Conservation (phyloP, 2,888 invertebrate genomes). For the Leptinotarsa juncta region DNA sequence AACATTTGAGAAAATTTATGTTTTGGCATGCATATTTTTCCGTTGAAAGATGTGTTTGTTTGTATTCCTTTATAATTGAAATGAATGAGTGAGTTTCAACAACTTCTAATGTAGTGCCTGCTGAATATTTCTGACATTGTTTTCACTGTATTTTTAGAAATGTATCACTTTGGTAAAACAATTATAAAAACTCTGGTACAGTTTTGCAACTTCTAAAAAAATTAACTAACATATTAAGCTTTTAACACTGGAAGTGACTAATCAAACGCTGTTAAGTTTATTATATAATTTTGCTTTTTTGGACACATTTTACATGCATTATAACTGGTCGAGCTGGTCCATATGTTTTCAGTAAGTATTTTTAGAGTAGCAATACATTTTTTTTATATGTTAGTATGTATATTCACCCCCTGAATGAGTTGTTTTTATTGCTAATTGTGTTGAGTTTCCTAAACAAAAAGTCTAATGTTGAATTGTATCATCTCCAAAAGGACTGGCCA, state of each 20-base stretch:
- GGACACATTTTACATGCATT: not conserved
- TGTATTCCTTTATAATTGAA: not conserved
- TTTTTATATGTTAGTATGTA: no score
- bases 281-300: conserved; percentile 14
- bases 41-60: not conserved
- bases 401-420: no score
- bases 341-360: conserved; percentile 14
- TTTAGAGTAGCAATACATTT: not conserved
- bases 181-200: not conserved
- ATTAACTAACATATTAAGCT: not conserved
- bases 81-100: no score
- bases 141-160: not conserved
- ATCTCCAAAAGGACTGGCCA: no score
- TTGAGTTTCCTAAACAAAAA: not conserved
- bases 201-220: not conserved
- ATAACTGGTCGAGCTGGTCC: conserved; percentile 7
- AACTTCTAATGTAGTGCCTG: no score
- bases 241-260: not conserved
- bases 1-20: not conserved
- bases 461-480: no score
- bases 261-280: not conserved
- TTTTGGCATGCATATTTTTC: not conserved
- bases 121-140: no score
- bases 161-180: not conserved
- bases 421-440: not conserved